Evolutionary conservation across 2,888 invertebrate species (phyloP), one percentile per base, ranked within the genome.

Genomic region (Dysmachus trigonus): DNA sequence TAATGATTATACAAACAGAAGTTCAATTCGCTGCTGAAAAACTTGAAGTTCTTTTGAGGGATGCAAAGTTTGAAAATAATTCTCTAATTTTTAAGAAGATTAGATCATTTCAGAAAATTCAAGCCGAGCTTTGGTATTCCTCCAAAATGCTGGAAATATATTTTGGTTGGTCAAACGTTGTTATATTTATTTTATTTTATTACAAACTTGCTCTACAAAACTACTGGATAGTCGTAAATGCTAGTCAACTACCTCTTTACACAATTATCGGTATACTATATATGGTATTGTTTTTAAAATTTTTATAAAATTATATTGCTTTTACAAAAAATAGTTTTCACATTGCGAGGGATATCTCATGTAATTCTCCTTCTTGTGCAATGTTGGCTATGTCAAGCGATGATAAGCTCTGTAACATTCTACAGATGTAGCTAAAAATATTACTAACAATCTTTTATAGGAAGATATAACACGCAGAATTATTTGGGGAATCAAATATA

Each of bases 221-320:
- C 15, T 30, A n/a, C n/a, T 47, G 47, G 47, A 47, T n/a, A 15
- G 5, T 47, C 6, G 6, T 47, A 47, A 1, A 13, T 41, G 1
- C 3, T 2, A 7, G n/a, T n/a, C 0, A 47, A 15, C 18, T 47
- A 0, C 1, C 1, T 18, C n/a, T n/a, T n/a, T n/a, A n/a, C 0
- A 5, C 0, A 18, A n/a, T 1, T 6, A 18, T 47, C 18, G 47
- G 47, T 47, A 47, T 15, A 41, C 38, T 15, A n/a, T n/a, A n/a
- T n/a, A n/a, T n/a, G n/a, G n/a, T n/a, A n/a, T n/a, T n/a, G n/a
- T n/a, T n/a, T n/a, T n/a, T n/a, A n/a, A 2, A 41, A 0, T 41
- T 41, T 1, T 1, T 1, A 3, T 41, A 41, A 41, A n/a, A n/a
- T n/a, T 41, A 41, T 0, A n/a, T 13, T 15, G 15, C 38, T 41